Base-by-base conservation (phyloP, 2,797 vertebrate genomes). In the Danio aesculapii region DNA sequence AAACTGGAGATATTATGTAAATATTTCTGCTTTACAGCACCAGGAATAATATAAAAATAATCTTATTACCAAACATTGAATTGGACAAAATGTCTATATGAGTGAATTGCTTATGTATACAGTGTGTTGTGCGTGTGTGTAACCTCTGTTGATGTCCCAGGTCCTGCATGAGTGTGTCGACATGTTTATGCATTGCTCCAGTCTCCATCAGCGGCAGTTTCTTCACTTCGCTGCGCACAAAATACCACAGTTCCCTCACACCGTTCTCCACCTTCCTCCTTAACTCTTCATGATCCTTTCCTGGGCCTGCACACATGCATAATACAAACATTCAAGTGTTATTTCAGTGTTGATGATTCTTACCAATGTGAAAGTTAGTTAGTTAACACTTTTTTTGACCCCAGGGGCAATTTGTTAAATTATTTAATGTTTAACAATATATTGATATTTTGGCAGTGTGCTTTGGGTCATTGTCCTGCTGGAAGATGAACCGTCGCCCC, bases 171-270 rank as follows among this genome's bases (percentile, higher is more conserved):
- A 97, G 92, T 85, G 94, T 93, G 91, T 94, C 92, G 67, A 91
- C 78, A 10, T 91, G 94, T 88, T 91, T 95, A 91, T 96, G 95
- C 81, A 95, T 89, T 79, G 95, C 93, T 66, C 43, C 92, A 85
- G 92, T 91, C 90, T 95, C 95, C 82, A 95, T 84, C 81, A 81
- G 92, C 87, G 93, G 92, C 84, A 97, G 86, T 85, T 96, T 96
- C 90, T 95, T 96, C 81, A 96, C 30, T 87, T 97, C 95, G 86
- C 94, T 96, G 86, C 94, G 95, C 64, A 96, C 91, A 76, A 96
- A 96, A 94, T 95, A 97, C 96, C 96, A 96, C 81, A 97, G 92
- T 85, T 97, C 96, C 87, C 95, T 95, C 84, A 95, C 94, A 61
- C 96, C 96, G 68, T 95, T 96, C 92, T 96, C 95, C 88, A 95